Evolutionary conservation across 2,113 vertebrate species (phyloP).

Genomic region (Phalacrocorax aristotelis): DNA sequence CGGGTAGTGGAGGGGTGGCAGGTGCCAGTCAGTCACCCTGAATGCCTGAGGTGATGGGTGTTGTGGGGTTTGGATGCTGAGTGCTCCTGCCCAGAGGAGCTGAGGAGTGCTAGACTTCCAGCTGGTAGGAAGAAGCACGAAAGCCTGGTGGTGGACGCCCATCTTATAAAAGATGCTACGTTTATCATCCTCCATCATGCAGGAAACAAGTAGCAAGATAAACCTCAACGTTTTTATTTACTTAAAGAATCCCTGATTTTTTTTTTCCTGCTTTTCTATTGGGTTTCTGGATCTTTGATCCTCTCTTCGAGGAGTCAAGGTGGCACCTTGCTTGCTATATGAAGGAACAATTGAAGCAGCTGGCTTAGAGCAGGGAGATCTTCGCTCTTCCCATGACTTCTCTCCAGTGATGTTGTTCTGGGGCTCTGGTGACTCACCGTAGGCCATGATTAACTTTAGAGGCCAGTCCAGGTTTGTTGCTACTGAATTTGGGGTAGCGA

Average conservation of each 20-base stretch:
- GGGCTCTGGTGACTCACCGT: neutral
- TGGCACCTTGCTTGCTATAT: accelerated
- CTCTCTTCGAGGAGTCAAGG: neutral
- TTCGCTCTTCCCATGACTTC: neutral
- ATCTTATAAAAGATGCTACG: accelerated
- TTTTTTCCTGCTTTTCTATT: neutral
- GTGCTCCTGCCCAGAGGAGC: neutral
- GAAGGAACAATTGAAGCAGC: neutral
- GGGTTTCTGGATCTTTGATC: neutral
- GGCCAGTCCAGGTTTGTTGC: neutral
- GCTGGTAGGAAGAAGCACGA: neutral
- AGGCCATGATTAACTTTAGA: neutral
- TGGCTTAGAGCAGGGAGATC: neutral
- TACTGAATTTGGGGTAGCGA: neutral
- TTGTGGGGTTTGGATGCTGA: neutral
- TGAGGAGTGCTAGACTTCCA: neutral
- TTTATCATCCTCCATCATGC: neutral
- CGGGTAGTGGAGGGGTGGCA: neutral
- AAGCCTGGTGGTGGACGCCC: neutral
- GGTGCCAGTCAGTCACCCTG: neutral
- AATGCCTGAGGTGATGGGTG: neutral
- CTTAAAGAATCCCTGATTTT: neutral
- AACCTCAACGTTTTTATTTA: neutral
- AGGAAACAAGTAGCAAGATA: neutral
- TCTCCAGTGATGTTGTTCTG: neutral